Percentiles rank a stretch among this genome's conserved stretches.
phyloP scores from a whole-genome alignment of 92 coral and sea anemone genomes.

The Epizoanthus stellaris region DNA sequence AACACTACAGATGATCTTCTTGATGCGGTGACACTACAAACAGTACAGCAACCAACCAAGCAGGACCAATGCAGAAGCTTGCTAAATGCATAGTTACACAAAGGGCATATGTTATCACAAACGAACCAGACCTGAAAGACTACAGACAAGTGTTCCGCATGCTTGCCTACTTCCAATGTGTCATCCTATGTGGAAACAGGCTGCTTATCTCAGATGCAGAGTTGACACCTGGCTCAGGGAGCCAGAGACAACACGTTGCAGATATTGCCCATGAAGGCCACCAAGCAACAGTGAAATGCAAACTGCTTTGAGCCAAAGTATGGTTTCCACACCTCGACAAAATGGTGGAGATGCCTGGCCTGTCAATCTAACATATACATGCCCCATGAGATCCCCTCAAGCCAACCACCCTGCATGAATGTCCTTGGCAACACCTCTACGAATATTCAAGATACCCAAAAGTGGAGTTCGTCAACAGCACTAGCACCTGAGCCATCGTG shows the following conservation, averaged over 20 bases:
- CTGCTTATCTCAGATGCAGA: neutral
- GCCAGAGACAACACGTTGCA: slow-evolving; percentile 9
- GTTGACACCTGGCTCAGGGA: neutral
- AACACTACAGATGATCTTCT: slow-evolving; percentile 23
- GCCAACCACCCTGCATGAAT: neutral
- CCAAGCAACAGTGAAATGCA: slow-evolving; percentile 19
- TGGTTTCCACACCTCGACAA: neutral
- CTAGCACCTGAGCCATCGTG: neutral
- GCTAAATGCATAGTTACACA: slow-evolving; percentile 1
- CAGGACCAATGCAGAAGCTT: slow-evolving; percentile 31
- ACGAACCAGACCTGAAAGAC: no score
- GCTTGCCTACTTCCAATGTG: slow-evolving; percentile 13
- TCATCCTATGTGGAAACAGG: slow-evolving; percentile 24
- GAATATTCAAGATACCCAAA: slow-evolving; percentile 4
- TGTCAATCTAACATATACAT: neutral
- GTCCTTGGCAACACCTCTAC: neutral
- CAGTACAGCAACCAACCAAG: slow-evolving; percentile 8
- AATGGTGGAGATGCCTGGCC: neutral
- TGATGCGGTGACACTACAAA: slow-evolving; percentile 18
- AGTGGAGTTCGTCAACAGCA: neutral
- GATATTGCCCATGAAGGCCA: slow-evolving; percentile 27
- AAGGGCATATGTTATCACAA: slow-evolving; percentile 19
- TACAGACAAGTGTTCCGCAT: neutral
- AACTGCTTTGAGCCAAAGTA: slow-evolving; percentile 6
- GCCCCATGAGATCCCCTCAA: neutral